Percentiles rank a stretch among this genome's conserved stretches.
phyloP scores from a whole-genome alignment of 2,113 vertebrate genomes.

The Butorides virescens region DNA sequence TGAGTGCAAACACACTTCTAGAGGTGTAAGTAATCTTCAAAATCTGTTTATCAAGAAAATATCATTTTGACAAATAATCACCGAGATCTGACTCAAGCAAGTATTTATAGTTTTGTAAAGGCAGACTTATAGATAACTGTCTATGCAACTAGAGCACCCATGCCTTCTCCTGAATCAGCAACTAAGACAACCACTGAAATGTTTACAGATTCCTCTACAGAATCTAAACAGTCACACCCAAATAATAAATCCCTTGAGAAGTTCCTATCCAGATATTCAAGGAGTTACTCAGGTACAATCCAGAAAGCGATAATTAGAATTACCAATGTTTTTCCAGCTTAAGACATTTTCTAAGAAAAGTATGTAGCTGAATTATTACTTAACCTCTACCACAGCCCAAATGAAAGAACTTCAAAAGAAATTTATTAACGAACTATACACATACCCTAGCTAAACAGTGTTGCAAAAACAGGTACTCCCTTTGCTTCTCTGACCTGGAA shows the following conservation, averaged over 20 bases:
- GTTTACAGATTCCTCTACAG: not conserved
- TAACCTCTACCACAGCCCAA: not conserved
- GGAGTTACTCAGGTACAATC: not conserved
- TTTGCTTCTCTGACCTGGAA: not conserved
- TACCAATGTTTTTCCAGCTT: not conserved
- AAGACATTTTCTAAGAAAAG: not conserved
- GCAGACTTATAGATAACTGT: not conserved
- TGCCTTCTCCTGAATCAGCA: not conserved
- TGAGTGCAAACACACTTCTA: slow-evolving; percentile 65
- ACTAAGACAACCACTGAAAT: not conserved
- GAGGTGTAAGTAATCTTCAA: slow-evolving; percentile 72
- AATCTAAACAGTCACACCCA: not conserved
- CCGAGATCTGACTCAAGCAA: not conserved
- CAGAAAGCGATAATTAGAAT: not conserved
- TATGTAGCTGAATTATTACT: not conserved
- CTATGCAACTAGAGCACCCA: not conserved
- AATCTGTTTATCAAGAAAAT: not conserved
- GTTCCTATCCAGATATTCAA: not conserved
- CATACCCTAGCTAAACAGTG: not conserved
- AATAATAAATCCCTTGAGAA: not conserved
- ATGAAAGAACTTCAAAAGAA: not conserved
- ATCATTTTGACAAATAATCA: not conserved
- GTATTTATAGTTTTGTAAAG: not conserved
- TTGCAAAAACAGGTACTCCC: not conserved
- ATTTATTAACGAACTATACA: not conserved